Percentiles rank a stretch among this genome's conserved stretches.
These are phyloP conservation scores for Perithous albicinctus DNA, from an alignment of 2,888 invertebrate species.

Conservation along the genomic window DNA sequence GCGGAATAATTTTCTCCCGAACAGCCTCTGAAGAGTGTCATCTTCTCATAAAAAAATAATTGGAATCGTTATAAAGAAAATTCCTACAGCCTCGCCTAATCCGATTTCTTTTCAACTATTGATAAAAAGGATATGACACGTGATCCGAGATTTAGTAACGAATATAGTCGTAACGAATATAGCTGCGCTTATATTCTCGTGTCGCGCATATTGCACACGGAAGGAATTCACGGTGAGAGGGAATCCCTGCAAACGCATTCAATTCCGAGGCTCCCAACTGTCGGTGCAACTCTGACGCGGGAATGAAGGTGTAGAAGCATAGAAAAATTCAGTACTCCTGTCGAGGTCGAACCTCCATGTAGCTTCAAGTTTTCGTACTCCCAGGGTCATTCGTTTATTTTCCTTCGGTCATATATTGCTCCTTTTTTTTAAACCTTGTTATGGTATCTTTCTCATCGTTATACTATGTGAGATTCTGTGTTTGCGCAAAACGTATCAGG, in stretches of 20 bases:
- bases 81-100: neutral
- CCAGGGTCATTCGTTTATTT: constrained; percentile 9
- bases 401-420: neutral
- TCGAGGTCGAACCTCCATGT: neutral
- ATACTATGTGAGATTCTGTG: neutral
- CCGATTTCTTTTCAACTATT: constrained; percentile 5
- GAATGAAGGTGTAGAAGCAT: constrained; percentile 13
- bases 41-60: neutral
- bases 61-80: neutral
- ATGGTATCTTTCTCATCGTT: constrained; percentile 12
- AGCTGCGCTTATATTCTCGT: neutral
- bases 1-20: neutral
- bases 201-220: constrained; percentile 11
- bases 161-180: constrained; percentile 5
- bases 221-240: constrained; percentile 19
- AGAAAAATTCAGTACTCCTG: constrained; percentile 19
- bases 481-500: neutral
- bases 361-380: constrained; percentile 14
- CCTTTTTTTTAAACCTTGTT: constrained; percentile 6
- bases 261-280: constrained; percentile 5
- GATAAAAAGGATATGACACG: neutral
- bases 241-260: constrained; percentile 20
- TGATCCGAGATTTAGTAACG: constrained; percentile 13
- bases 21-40: neutral
- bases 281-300: neutral